These are phyloP conservation scores for Pyrrhia umbra DNA, from an alignment of 2,888 invertebrate species.

Conservation along the genomic window DNA sequence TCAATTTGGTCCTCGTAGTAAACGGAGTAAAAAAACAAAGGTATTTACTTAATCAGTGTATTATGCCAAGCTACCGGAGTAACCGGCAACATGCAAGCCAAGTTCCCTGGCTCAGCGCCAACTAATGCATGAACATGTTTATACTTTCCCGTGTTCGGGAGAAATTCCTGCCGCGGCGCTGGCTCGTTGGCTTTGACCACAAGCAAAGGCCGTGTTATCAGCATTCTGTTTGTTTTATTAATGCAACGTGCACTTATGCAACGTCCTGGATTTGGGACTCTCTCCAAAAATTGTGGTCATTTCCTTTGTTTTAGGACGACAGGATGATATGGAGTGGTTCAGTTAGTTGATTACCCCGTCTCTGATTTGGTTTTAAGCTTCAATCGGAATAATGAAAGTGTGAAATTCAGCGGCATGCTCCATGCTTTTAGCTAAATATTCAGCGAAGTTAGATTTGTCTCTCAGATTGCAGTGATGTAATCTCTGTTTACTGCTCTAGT, in stretches of 20 bases:
- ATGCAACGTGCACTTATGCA: conserved; percentile 51
- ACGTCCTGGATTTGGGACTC: conserved; percentile 23
- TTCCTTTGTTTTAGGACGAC: conserved; percentile 25
- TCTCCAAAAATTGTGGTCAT: conserved; percentile 24
- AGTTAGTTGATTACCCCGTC: conserved; percentile 28
- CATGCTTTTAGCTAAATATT: conserved; percentile 9
- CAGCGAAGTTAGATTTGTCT: background rate
- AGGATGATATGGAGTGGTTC: conserved; percentile 10
- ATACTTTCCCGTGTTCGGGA: conserved; percentile 55
- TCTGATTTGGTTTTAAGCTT: conserved; percentile 18
- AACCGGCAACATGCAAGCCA: conserved; percentile 52
- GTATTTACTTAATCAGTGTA: conserved; percentile 61
- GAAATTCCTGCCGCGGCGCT: conserved; percentile 53
- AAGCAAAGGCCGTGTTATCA: conserved; percentile 60
- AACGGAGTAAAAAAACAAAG: conserved; percentile 50
- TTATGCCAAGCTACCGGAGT: conserved; percentile 42
- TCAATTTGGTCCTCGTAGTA: conserved; percentile 46
- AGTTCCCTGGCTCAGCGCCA: conserved; percentile 57
- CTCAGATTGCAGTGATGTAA: conserved; percentile 1
- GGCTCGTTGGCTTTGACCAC: conserved; percentile 59
- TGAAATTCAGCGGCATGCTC: conserved; percentile 20
- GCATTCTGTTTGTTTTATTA: conserved; percentile 58
- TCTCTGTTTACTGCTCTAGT: background rate
- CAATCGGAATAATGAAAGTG: conserved; percentile 22
- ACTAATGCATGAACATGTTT: conserved; percentile 63